A percentile compares a stretch with the other conserved stretches of the same genome.
phyloP scores from a whole-genome alignment of 2,113 vertebrate species.

The Nesospiza acunhae region DNA sequence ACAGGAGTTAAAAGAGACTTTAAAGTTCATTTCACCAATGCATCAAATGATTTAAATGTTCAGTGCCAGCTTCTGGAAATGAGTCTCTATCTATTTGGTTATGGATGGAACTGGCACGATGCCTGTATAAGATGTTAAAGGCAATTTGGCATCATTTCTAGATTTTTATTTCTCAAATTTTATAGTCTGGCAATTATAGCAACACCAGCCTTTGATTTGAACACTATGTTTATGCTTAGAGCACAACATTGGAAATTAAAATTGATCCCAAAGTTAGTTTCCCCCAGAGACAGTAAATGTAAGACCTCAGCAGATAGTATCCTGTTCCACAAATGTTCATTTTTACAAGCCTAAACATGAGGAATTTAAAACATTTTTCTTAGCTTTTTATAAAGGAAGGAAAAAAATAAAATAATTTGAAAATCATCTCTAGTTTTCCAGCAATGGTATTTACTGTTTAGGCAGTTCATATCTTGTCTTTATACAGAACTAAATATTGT shows the following conservation, averaged over 20 bases:
- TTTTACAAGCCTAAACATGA: background rate
- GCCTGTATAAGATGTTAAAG: background rate
- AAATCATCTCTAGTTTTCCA: slow-evolving; percentile 3
- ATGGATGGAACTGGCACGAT: background rate
- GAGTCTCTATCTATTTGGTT: background rate
- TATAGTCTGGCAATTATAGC: background rate
- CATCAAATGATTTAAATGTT: background rate
- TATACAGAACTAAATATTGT: slow-evolving; percentile 1
- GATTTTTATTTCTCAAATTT: background rate
- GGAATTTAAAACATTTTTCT: background rate
- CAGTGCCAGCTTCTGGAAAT: background rate
- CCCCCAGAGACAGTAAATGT: background rate
- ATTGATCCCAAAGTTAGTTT: background rate
- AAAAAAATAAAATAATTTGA: background rate
- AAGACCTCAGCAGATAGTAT: background rate
- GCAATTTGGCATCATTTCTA: background rate
- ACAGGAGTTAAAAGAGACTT: background rate
- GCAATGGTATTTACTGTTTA: background rate
- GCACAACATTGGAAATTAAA: background rate
- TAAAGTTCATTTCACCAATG: background rate
- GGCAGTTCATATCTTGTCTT: background rate
- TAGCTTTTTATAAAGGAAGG: background rate
- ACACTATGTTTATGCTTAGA: background rate
- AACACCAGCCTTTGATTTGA: background rate
- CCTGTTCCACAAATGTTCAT: background rate